Conservation (phyloP, 1,140 invertebrate genomes). For the Paracyclopina nana region DNA sequence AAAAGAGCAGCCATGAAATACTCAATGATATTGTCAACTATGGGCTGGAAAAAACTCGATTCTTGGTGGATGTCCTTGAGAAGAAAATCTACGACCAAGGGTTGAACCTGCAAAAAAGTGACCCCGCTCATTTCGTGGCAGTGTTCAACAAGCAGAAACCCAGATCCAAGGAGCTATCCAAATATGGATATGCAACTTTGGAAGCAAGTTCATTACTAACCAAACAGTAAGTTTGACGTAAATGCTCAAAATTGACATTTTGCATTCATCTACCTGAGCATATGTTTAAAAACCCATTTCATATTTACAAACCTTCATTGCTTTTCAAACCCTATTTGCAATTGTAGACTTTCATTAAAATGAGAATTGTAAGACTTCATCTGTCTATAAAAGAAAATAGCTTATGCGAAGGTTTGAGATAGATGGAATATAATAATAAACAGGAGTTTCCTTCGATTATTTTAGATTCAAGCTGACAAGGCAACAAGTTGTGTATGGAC, state of each 20-base stretch:
- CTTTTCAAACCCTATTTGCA: no score
- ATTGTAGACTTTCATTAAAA: no score
- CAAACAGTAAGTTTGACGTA: conserved; percentile 21
- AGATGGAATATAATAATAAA: no score
- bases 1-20: no score
- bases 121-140: conserved; percentile 49
- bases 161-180: conserved; percentile 38
- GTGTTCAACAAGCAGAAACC: conserved; percentile 46
- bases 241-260: no score
- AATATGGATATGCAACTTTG: conserved; percentile 43
- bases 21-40: neutral
- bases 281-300: no score
- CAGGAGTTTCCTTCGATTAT: no score
- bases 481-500: conserved; percentile 20
- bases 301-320: no score
- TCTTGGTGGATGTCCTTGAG: neutral
- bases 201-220: conserved; percentile 33
- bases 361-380: no score
- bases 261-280: no score
- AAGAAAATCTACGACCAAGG: conserved; percentile 29
- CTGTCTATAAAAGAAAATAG: no score
- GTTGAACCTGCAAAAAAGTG: conserved; percentile 36
- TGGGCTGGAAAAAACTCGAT: neutral
- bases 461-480: conserved; percentile 22
- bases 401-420: no score